Conservation (phyloP, 2,888 invertebrate species). For the Apoderus coryli region DNA sequence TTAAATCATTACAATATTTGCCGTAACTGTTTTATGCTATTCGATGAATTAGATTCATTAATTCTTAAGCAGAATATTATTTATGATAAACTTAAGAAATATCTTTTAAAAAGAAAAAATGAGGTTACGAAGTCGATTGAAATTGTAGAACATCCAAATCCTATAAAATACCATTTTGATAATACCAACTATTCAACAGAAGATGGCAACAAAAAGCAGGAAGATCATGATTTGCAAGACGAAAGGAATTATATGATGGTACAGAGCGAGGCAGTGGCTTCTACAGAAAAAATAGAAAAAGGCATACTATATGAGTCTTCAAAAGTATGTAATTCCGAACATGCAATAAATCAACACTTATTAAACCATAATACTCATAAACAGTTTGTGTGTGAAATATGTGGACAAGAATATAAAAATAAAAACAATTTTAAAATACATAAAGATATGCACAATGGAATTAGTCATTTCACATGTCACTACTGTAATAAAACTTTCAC, state of each 20-base stretch:
- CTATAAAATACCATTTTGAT: constrained; percentile 1
- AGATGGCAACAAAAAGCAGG: not conserved
- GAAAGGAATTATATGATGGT: constrained; percentile 22
- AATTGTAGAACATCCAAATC: constrained; percentile 3
- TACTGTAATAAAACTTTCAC: constrained; percentile 39
- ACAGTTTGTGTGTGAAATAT: constrained; percentile 39
- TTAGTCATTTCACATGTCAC: no score
- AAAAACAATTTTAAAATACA: constrained; percentile 36
- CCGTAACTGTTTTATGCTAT: constrained; percentile 18
- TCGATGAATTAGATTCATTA: constrained; percentile 24
- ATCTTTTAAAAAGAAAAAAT: constrained; percentile 13
- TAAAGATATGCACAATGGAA: constrained; percentile 37
- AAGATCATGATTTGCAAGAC: not conserved
- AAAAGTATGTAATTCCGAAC: no score
- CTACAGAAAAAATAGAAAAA: constrained; percentile 12
- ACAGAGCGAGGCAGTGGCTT: constrained; percentile 16
- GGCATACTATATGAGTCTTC: no score
- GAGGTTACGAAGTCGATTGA: constrained; percentile 8
- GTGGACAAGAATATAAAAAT: constrained; percentile 38
- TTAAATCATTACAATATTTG: constrained; percentile 18
- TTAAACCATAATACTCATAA: no score
- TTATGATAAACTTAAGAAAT: constrained; percentile 14
- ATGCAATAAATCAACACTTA: no score
- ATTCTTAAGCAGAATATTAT: constrained; percentile 19
- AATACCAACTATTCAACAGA: not conserved